These are phyloP conservation scores for Actinia tenebrosa DNA, from an alignment of 64 coral and sea anemone genomes.

Conservation along the genomic window DNA sequence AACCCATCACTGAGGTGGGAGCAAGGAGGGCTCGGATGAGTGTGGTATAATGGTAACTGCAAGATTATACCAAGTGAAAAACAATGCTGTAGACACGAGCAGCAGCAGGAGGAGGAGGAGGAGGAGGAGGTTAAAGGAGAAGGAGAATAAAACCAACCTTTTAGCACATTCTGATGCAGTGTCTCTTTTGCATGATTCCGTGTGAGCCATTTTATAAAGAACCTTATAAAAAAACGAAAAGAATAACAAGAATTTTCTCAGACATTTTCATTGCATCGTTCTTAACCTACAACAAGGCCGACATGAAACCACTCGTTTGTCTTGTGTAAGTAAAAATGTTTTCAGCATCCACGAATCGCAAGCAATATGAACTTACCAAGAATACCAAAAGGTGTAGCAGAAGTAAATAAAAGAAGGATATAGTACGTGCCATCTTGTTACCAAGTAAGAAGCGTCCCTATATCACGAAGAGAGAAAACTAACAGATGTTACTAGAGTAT, in stretches of 20 bases:
- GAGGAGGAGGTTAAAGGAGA: too few species aligned
- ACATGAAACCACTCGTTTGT: too few species aligned
- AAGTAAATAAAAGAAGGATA: slow-evolving; percentile 92
- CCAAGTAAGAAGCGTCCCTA: slow-evolving; percentile 91
- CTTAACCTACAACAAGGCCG: too few species aligned
- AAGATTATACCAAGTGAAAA: background rate
- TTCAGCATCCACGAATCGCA: too few species aligned
- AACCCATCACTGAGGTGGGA: too few species aligned
- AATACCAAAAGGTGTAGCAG: slow-evolving; percentile 88
- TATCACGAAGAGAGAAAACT: background rate
- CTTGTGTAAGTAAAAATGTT: too few species aligned
- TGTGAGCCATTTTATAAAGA: slow-evolving; percentile 84
- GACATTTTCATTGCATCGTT: too few species aligned
- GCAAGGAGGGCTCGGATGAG: too few species aligned
- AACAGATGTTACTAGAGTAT: background rate
- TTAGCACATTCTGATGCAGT: slow-evolving; percentile 89
- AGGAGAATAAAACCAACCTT: slow-evolving; percentile 28
- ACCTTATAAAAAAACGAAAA: slow-evolving; percentile 24
- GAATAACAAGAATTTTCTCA: too few species aligned
- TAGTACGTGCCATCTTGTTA: slow-evolving; percentile 88
- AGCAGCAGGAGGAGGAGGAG: too few species aligned
- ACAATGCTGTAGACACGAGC: background rate
- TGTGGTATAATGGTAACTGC: background rate
- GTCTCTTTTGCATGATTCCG: slow-evolving; percentile 89
- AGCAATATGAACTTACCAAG: slow-evolving; percentile 46